Evolutionary conservation across 1,140 invertebrate species (phyloP).

Genomic region (Calycopis cecrops): DNA sequence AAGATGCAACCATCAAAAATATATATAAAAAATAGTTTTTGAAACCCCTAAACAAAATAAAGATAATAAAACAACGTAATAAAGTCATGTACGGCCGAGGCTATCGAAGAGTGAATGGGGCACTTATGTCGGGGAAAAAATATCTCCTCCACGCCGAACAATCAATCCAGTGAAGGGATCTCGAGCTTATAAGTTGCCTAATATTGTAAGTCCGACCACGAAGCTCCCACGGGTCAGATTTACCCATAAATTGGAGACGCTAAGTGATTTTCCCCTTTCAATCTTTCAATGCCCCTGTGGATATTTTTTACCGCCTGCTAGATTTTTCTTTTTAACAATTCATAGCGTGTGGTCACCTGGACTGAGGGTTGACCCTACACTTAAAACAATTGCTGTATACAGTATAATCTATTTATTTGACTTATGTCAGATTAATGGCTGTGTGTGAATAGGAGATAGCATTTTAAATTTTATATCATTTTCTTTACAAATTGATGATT

Average conservation of each 20-base stretch:
- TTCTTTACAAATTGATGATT: too few relatives aligned
- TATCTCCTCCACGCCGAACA: slow-evolving; percentile 21
- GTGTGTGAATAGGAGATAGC: too few relatives aligned
- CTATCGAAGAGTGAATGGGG: slow-evolving; percentile 17
- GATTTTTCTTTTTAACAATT: slow-evolving; percentile 32
- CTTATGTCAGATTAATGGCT: too few relatives aligned
- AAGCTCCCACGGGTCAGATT: slow-evolving; percentile 49
- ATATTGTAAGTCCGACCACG: slow-evolving; percentile 58
- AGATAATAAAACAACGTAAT: slow-evolving; percentile 8
- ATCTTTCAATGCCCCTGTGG: slow-evolving; percentile 52
- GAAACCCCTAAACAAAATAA: neutral
- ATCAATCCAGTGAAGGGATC: slow-evolving; percentile 36
- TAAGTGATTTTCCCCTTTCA: slow-evolving; percentile 62
- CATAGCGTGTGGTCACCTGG: slow-evolving; percentile 17
- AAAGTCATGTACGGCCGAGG: slow-evolving; percentile 11
- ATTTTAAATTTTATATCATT: too few relatives aligned
- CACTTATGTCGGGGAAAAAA: slow-evolving; percentile 22
- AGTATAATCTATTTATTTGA: too few relatives aligned
- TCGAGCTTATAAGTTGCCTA: slow-evolving; percentile 41
- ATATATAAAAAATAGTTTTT: neutral
- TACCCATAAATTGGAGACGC: slow-evolving; percentile 51
- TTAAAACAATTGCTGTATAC: slow-evolving; percentile 19
- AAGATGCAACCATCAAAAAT: too few relatives aligned
- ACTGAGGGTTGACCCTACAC: slow-evolving; percentile 11
- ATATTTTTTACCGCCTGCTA: slow-evolving; percentile 37